phyloP scores from a whole-genome alignment of 2,888 invertebrate genomes.

The Chymomyza fuscimana region DNA sequence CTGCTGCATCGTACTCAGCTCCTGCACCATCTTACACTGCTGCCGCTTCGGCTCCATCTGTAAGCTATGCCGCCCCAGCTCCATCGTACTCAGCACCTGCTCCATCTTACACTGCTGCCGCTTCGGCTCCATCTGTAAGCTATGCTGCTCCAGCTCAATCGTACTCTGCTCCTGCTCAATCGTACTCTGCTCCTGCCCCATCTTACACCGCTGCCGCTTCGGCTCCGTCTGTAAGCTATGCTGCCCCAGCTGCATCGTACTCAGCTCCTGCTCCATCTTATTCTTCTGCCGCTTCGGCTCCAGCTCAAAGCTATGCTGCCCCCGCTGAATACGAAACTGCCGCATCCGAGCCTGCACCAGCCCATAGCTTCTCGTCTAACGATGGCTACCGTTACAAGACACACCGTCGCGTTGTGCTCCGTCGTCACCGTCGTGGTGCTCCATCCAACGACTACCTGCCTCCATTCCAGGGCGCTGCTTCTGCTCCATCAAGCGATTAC shows the following conservation, averaged over 20 bases:
- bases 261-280: constrained; percentile 54
- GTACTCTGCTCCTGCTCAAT: constrained; percentile 14
- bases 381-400: constrained; percentile 79
- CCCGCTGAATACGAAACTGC: constrained; percentile 42
- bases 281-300: constrained; percentile 35
- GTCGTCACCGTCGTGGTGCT: constrained; percentile 75
- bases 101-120: constrained; percentile 18
- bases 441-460: constrained; percentile 74
- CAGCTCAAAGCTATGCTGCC: constrained; percentile 62
- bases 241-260: constrained; percentile 68
- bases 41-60: constrained; percentile 31
- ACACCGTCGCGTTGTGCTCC: constrained; percentile 67
- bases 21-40: constrained; percentile 35
- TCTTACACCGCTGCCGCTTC: constrained; percentile 32
- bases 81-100: constrained; percentile 44
- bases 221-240: constrained; percentile 63
- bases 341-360: constrained; percentile 55
- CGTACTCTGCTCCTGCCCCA: constrained; percentile 16
- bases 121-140: constrained; percentile 31
- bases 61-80: constrained; percentile 31
- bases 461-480: constrained; percentile 44
- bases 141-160: constrained; percentile 17
- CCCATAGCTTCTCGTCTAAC: constrained; percentile 66
- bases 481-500: constrained; percentile 39
- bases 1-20: constrained; percentile 6